phyloP scores from a whole-genome alignment of 1,140 invertebrate genomes.

The Cyphomyrmex costatus region DNA sequence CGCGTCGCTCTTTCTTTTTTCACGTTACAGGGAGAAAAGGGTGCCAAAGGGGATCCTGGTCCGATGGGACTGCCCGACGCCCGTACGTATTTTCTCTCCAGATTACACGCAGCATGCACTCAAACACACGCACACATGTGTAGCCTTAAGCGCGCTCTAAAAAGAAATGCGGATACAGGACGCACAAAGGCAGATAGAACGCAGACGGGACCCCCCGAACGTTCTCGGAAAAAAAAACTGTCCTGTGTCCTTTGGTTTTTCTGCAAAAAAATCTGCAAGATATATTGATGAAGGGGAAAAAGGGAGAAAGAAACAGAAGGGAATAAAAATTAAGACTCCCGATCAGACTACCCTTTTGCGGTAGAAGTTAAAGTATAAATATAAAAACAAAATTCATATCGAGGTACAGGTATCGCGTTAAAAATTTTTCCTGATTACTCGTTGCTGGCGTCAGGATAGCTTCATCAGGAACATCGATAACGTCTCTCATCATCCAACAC shows the following conservation, averaged over 20 bases:
- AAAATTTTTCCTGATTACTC: conserved; percentile 19
- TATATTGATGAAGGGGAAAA: conserved; percentile 5
- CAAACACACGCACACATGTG: not conserved
- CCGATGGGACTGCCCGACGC: conserved; percentile 98
- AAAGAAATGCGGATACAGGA: conserved; percentile 34
- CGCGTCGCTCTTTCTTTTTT: conserved; percentile 63
- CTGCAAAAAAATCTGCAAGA: conserved; percentile 39
- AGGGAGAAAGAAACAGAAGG: not conserved
- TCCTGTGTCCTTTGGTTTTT: conserved; percentile 27
- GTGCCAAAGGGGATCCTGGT: conserved; percentile 95
- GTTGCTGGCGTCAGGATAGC: conserved; percentile 8
- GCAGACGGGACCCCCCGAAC: not conserved
- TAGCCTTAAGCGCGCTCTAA: conserved; percentile 36
- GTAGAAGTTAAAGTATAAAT: not conserved
- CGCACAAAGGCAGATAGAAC: conserved; percentile 20
- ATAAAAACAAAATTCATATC: not conserved
- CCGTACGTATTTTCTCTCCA: conserved; percentile 90
- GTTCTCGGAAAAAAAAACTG: not conserved
- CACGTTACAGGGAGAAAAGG: conserved; percentile 94
- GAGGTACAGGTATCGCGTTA: conserved; percentile 1
- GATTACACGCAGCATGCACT: conserved; percentile 62
- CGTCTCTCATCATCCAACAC: not conserved
- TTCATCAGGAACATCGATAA: conserved; percentile 21
- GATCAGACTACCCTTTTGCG: not conserved
- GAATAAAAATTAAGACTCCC: conserved; percentile 23